Evolutionary conservation across 1,140 invertebrate genomes (phyloP).

Genomic region (Aleiodes sp.): DNA sequence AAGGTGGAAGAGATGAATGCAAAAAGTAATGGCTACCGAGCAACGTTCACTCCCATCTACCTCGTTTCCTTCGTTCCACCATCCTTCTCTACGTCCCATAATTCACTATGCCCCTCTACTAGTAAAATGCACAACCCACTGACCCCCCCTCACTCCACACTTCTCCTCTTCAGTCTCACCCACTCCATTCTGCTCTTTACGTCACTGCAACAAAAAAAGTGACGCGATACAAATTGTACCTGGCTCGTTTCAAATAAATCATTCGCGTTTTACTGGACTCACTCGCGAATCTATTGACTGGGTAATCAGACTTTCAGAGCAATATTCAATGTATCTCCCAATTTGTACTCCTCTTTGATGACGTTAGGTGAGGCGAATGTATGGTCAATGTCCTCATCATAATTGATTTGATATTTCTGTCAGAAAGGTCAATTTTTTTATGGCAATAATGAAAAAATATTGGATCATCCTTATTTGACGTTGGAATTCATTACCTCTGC

Average conservation of each 20-base stretch:
- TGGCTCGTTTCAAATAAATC: conserved; percentile 57
- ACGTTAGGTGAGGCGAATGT: too few species aligned
- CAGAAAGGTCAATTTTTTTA: too few species aligned
- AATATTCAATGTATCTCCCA: too few species aligned
- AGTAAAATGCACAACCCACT: neutral
- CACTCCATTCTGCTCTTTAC: conserved; percentile 28
- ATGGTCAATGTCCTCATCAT: too few species aligned
- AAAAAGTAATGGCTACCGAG: conserved; percentile 28
- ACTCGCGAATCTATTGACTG: too few species aligned
- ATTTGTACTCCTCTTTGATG: too few species aligned
- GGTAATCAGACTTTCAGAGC: neutral
- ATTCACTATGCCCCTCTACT: conserved; percentile 46
- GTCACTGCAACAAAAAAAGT: conserved; percentile 55
- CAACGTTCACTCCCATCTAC: neutral
- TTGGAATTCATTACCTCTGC: too few species aligned
- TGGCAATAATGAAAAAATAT: too few species aligned
- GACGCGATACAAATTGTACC: conserved; percentile 62
- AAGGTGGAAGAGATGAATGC: neutral
- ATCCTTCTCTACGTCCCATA: conserved; percentile 39
- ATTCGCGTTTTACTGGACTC: conserved; percentile 40
- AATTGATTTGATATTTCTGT: too few species aligned
- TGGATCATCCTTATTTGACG: too few species aligned
- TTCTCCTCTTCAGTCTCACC: neutral
- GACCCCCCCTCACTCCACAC: neutral
- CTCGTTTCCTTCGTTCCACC: conserved; percentile 7